These are phyloP conservation scores for Apamea monoglypha DNA, from an alignment of 2,888 invertebrate species.

Conservation along the genomic window DNA sequence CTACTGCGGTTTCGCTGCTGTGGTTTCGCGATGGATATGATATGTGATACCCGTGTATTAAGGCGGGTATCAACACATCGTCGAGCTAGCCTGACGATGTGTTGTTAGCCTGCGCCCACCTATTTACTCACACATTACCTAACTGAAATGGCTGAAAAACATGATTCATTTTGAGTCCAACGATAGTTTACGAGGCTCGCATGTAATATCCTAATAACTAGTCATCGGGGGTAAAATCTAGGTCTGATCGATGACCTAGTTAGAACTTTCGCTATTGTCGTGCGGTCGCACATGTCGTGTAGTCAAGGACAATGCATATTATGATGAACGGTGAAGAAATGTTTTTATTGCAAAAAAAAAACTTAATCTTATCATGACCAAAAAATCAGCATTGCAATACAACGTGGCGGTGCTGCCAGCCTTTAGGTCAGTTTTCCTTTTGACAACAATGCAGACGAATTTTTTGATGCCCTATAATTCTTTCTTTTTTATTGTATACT, in stretches of 20 bases:
- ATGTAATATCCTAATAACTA: conserved; percentile 47
- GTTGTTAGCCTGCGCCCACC: too few relatives aligned
- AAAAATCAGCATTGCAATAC: too few relatives aligned
- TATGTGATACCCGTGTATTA: not conserved
- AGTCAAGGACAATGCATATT: not conserved
- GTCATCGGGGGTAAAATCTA: conserved; percentile 22
- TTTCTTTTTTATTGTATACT: too few relatives aligned
- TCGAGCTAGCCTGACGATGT: not conserved
- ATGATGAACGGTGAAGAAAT: not conserved
- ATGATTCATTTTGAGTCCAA: not conserved
- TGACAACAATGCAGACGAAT: too few relatives aligned
- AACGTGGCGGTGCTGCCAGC: too few relatives aligned
- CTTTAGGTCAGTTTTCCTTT: too few relatives aligned
- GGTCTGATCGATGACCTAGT: conserved; percentile 37
- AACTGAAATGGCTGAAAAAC: conserved; percentile 3
- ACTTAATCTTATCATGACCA: too few relatives aligned
- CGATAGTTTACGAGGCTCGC: conserved; percentile 28
- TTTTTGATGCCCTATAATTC: too few relatives aligned
- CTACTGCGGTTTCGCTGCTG: not conserved
- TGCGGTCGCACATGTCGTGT: too few relatives aligned
- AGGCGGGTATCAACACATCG: too few relatives aligned
- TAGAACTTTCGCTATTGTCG: not conserved
- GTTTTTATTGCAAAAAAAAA: not conserved
- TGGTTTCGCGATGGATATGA: not conserved
- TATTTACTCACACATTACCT: not conserved